phyloP scores from a whole-genome alignment of 1,140 invertebrate genomes.

The Drosophila rhopaloa region DNA sequence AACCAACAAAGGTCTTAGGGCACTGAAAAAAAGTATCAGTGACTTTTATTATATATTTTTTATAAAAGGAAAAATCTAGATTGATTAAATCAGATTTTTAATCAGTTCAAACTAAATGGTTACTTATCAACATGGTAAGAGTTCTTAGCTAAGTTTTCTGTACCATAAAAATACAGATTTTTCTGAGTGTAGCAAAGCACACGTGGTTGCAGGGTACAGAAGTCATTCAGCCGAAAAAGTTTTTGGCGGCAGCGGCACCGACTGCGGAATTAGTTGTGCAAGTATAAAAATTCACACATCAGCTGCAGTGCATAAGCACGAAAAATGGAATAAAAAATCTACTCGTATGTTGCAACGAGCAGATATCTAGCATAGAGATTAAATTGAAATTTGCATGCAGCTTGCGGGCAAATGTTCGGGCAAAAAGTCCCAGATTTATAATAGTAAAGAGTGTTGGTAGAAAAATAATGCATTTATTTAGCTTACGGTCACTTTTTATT shows the following conservation, averaged over 20 bases:
- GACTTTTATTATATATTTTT: background rate
- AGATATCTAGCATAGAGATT: slow-evolving; percentile 5
- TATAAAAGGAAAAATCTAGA: too few species aligned
- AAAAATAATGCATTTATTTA: too few species aligned
- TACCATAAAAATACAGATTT: background rate
- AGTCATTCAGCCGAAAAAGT: slow-evolving; percentile 72
- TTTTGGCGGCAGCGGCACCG: slow-evolving; percentile 46
- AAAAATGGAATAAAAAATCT: slow-evolving; percentile 12
- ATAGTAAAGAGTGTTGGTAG: too few species aligned
- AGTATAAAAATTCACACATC: slow-evolving; percentile 44
- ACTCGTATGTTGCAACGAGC: background rate
- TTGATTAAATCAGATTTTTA: background rate
- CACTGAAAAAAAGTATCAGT: slow-evolving; percentile 4
- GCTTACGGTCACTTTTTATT: too few species aligned
- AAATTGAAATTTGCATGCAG: background rate
- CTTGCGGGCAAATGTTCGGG: too few species aligned
- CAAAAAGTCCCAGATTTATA: too few species aligned
- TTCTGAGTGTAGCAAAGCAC: slow-evolving; percentile 1
- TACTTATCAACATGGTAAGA: too few species aligned
- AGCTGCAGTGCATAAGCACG: slow-evolving; percentile 27
- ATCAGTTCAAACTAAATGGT: too few species aligned
- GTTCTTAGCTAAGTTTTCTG: too few species aligned
- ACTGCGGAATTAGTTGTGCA: slow-evolving; percentile 59
- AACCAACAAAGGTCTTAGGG: slow-evolving; percentile 44
- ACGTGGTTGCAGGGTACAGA: slow-evolving; percentile 38